Base-by-base conservation (phyloP, 2,888 invertebrate genomes). In the Agrochola circellaris region DNA sequence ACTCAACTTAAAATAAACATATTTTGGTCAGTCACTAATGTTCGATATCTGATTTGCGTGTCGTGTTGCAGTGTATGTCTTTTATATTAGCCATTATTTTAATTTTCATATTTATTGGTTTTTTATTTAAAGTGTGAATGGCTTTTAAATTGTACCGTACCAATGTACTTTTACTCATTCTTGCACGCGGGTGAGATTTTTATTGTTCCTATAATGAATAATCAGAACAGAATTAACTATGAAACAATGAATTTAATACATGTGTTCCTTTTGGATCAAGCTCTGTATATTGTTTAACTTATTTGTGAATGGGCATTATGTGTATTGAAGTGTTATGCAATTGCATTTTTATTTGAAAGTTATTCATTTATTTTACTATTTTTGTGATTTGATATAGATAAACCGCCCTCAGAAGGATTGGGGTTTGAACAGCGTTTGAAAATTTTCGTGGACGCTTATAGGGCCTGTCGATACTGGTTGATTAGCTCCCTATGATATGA, bases 101-200 rank as follows among this genome's bases (percentile, higher is more conserved):
- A 62, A 30, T 77, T 78, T 69, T 70, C 77, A 62, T 87, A 81
- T 87, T 88, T 87, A 87, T 88, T 86, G 74, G 65, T 73, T 72
- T 72, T 66, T 81, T 23, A 48, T 75, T 75, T 77, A 48, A 72
- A 38, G 78, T 65, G 67, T 77, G 75, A 77, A 76, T 76, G 75
- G 79, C 68, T 84, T 82, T 80, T 77, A 72, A 70, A 77, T 80
- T 81, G 72, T 71, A 81, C 58, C 30, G 65, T 80, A 81, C 45
- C 77, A 75, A 65, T 86, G 70, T 85, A 79, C 56, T 60, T 75
- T 76, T 69, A 65, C 65, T 79, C 45, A 51, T 64, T 75, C n/a
- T 56, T 72, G 69, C 77, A 79, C 48, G 54, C 20, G 48, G 66
- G 45, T 72, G 71, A 26, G 3, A 72, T 75, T 70, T 80, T 67